These are phyloP conservation scores for Lateolabrax maculatus DNA, from an alignment of 2,797 vertebrate genomes.

Conservation along the genomic window DNA sequence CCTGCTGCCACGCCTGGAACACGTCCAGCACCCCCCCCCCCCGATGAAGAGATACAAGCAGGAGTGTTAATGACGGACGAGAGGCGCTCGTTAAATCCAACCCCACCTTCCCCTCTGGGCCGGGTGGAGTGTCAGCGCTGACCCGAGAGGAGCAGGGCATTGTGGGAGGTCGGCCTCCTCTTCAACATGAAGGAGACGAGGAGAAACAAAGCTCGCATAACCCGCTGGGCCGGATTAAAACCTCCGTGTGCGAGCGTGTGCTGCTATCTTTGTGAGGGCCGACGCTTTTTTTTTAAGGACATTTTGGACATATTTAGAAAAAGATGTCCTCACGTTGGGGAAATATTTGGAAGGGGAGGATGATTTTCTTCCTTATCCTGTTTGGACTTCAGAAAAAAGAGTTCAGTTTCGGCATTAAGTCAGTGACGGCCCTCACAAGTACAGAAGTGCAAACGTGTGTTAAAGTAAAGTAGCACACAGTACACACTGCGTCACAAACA, in stretches of 20 bases:
- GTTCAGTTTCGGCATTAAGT: no score
- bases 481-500: no score
- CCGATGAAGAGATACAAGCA: conserved; percentile 20
- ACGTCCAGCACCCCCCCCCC: no score
- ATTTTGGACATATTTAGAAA: neutral
- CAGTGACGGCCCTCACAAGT: neutral
- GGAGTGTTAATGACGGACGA: conserved; percentile 48
- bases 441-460: neutral
- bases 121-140: conserved; percentile 33
- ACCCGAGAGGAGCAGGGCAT: conserved; percentile 52
- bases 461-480: no score
- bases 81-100: conserved; percentile 65
- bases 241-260: neutral
- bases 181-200: conserved; percentile 60
- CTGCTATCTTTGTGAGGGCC: conserved; percentile 8
- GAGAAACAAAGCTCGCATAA: conserved; percentile 45
- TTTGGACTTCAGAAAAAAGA: no score
- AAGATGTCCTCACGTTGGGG: no score
- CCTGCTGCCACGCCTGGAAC: no score
- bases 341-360: no score
- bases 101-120: conserved; percentile 25
- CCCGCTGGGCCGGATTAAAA: conserved; percentile 34
- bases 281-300: rapidly evolving
- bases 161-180: conserved; percentile 62
- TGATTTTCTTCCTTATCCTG: no score